Conservation (phyloP, 2,797 vertebrate genomes). For the Sebastes itinus region DNA sequence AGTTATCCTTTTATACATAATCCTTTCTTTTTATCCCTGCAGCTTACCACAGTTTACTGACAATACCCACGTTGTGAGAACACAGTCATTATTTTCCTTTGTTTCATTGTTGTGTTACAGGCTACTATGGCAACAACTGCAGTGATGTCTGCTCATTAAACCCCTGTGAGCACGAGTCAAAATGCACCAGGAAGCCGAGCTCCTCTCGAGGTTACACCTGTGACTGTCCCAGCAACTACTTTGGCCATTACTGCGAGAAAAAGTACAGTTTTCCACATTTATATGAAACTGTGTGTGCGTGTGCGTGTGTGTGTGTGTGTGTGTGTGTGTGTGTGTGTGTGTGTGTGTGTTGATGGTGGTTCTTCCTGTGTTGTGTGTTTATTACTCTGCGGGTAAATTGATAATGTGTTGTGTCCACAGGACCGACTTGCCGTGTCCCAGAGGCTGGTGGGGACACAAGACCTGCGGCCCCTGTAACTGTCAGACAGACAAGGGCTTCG, state of each 20-base stretch:
- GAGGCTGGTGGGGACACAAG: slow-evolving; percentile 96
- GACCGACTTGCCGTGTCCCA: slow-evolving; percentile 90
- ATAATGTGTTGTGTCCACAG: slow-evolving; percentile 52
- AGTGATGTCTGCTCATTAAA: slow-evolving; percentile 90
- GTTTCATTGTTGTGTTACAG: slow-evolving; percentile 60
- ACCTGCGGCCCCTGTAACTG: slow-evolving; percentile 95
- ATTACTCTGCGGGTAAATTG: not conserved
- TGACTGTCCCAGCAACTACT: slow-evolving; percentile 89
- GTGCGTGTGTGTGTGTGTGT: too few relatives aligned
- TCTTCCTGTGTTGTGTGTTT: not conserved
- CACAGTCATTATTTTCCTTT: not conserved
- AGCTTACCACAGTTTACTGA: not conserved
- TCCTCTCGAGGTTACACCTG: slow-evolving; percentile 87
- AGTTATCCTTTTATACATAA: not conserved
- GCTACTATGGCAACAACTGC: slow-evolving; percentile 91
- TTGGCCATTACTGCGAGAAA: slow-evolving; percentile 94
- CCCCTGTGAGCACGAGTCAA: slow-evolving; percentile 90
- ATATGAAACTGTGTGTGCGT: not conserved
- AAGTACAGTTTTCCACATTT: slow-evolving; percentile 72
- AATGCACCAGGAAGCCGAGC: slow-evolving; percentile 84
- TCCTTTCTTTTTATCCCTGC: not conserved
- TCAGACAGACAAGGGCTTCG: slow-evolving; percentile 88
- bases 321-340: too few relatives aligned
- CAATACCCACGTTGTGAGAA: not conserved
- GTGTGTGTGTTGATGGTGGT: not conserved